Base-by-base conservation (phyloP, 2,888 invertebrate species). In the Plebejus anna region DNA sequence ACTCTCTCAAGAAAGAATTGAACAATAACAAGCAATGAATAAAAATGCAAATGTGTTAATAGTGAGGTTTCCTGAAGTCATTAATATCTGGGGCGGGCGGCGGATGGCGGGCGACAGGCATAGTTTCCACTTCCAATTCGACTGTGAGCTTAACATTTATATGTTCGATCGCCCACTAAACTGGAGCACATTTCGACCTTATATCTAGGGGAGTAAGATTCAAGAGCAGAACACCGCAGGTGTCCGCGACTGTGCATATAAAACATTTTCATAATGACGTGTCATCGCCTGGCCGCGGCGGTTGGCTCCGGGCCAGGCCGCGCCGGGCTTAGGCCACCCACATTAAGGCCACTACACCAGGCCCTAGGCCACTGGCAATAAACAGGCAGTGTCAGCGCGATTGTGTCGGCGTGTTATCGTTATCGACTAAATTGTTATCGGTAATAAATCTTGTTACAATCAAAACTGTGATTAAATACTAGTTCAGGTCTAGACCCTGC, bases 211-310 rank as follows among this genome's bases (percentile, higher is more conserved):
- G 1, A 6, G 4, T 66, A 66, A 32, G 16, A 13, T 66, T 32
- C 11, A 4, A 32, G 28, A 32, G 11, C 1, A 16, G 66, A 13
- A 5, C 11, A 28, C 32, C 13, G 11, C 66, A 4, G 32, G 32
- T 32, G 66, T 66, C 32, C 66, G 59, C 59, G 66, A 13, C 66
- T 1, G 66, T 28, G 28, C 66, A 32, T 32, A 66, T 66, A 66
- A 32, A 66, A 72, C 42, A 73, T 73, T 7, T 55, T 32, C 73
- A 55, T 73, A 73, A 73, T 51, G 73, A 51, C 73, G 32, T 73
- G 51, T 73, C 73, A 51, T 73, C 73, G 73, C 51, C 73, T 7
- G 51, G 47, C 55, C 73, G 73, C 73, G 16, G 51, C 73, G 73
- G 73, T 13, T 47, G 72, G 47, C 71, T 42, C 42, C 47, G 71